Evolutionary conservation across 2,797 vertebrate genomes (phyloP).

Genomic region (Megalops cyprinoides): DNA sequence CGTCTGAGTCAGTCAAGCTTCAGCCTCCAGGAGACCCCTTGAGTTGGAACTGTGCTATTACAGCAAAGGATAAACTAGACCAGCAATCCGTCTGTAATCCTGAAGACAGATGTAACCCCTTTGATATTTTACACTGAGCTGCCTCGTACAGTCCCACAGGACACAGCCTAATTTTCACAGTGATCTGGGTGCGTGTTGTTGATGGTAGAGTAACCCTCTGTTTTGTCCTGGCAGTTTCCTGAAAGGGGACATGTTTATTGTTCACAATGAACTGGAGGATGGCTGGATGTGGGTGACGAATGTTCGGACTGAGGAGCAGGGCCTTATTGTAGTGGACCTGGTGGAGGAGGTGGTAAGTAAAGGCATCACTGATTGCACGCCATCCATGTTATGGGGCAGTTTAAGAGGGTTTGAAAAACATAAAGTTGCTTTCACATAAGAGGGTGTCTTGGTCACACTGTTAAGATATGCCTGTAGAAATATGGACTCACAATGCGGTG

Average conservation of each 20-base stretch:
- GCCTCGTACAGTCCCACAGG: not conserved
- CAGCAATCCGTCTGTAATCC: not conserved
- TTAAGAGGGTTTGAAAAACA: too few relatives aligned
- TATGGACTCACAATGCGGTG: not conserved
- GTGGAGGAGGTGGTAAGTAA: conserved; percentile 94
- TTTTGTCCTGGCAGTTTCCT: conserved; percentile 81
- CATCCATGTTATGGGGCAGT: not conserved
- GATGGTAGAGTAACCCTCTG: not conserved
- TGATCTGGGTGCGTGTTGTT: not conserved
- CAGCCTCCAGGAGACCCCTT: conserved; percentile 57
- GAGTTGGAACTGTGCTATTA: conserved; percentile 48
- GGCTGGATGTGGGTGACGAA: conserved; percentile 99
- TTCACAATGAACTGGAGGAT: conserved; percentile 98
- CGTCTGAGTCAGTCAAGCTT: conserved; percentile 27
- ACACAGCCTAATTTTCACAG: not conserved
- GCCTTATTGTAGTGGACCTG: conserved; percentile 96
- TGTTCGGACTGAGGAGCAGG: conserved; percentile 94
- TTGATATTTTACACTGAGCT: too few relatives aligned
- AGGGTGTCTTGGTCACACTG: too few relatives aligned
- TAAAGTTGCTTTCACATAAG: too few relatives aligned
- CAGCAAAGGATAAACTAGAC: conserved; percentile 1
- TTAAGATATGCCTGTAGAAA: too few relatives aligned
- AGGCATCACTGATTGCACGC: not conserved
- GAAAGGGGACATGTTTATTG: conserved; percentile 99
- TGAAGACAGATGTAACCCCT: not conserved